phyloP scores from a whole-genome alignment of 2,888 invertebrate species.

The Xestia ashworthii region DNA sequence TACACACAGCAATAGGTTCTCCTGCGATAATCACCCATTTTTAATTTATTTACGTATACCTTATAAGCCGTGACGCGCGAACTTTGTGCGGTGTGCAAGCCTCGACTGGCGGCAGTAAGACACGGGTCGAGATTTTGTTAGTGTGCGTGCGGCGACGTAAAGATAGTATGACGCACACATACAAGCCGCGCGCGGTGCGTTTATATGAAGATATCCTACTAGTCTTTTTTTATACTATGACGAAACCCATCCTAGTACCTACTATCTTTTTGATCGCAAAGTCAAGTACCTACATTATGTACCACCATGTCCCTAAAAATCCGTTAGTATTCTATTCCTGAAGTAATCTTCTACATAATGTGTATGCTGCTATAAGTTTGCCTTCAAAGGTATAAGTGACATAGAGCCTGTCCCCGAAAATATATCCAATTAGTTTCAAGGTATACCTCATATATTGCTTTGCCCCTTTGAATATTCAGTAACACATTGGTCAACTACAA shows the following conservation, averaged over 20 bases:
- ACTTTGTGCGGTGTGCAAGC: too few species aligned
- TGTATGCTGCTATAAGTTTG: not conserved
- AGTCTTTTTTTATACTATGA: too few species aligned
- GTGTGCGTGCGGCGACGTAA: too few species aligned
- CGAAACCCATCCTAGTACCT: not conserved
- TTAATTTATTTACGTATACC: too few species aligned
- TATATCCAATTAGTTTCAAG: not conserved
- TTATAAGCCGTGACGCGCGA: too few species aligned
- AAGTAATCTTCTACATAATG: not conserved
- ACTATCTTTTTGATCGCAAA: not conserved
- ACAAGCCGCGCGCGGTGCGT: too few species aligned
- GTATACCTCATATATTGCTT: not conserved
- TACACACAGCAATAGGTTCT: too few species aligned
- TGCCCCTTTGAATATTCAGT: not conserved
- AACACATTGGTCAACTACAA: constrained; percentile 1
- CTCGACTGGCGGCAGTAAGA: too few species aligned
- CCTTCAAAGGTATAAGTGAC: constrained; percentile 12
- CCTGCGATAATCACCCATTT: too few species aligned
- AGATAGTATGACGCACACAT: too few species aligned
- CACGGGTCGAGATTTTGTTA: too few species aligned
- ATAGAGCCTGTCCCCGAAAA: not conserved
- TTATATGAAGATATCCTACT: too few species aligned
- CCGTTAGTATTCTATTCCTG: not conserved
- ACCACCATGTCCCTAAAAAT: not conserved
- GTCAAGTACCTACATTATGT: not conserved